These are phyloP conservation scores for Kradibia gibbosae DNA, from an alignment of 1,140 invertebrate species.

Conservation along the genomic window DNA sequence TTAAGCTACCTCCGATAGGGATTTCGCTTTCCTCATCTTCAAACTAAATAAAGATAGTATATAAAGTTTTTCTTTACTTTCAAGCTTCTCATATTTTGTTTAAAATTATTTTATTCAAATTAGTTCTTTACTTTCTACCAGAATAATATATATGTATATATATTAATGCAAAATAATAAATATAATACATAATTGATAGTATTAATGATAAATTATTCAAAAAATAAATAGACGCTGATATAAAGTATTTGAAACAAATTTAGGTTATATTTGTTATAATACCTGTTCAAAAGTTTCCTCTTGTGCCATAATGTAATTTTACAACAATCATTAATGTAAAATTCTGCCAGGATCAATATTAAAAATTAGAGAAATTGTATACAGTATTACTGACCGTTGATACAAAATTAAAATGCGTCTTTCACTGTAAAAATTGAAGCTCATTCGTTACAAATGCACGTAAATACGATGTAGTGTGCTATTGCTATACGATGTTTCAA, in stretches of 20 bases:
- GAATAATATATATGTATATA: neutral
- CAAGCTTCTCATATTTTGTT: neutral
- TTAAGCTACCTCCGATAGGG: constrained; percentile 76
- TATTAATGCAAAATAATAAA: neutral
- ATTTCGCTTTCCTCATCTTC: constrained; percentile 80
- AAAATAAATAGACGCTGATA: neutral
- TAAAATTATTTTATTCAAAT: neutral
- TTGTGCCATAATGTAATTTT: no score
- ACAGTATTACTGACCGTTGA: no score
- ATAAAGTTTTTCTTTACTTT: neutral
- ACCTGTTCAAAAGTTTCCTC: constrained; percentile 58
- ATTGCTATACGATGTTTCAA: no score
- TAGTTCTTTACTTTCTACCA: neutral
- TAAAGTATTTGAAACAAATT: neutral
- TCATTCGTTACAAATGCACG: no score
- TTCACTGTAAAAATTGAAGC: no score
- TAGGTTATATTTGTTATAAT: constrained; percentile 25
- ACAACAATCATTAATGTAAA: no score
- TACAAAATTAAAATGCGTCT: no score
- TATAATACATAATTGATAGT: neutral
- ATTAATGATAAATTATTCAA: neutral
- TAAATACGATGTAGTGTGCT: no score
- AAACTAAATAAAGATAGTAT: constrained; percentile 58
- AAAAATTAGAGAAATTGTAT: no score
- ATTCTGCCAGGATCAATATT: no score